Evolutionary conservation across 2,797 vertebrate species (phyloP), one percentile per base, ranked within the genome.

Genomic region (Phoeniculus purpureus): DNA sequence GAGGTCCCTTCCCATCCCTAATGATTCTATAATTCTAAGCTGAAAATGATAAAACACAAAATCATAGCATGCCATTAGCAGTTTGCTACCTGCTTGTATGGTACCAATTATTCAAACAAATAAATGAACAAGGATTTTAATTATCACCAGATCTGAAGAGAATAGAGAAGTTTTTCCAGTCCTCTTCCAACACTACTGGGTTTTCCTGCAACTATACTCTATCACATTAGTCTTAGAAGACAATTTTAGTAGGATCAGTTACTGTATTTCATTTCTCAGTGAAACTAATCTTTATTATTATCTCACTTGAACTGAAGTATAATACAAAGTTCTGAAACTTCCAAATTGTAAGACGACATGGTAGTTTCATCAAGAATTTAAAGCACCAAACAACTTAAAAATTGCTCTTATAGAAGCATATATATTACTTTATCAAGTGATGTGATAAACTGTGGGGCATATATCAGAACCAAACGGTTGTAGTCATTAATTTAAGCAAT

Each of bases 401-500:
- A 95, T 95, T 37, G 96, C 82, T 94, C 86, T 92, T 55, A 83
- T 32, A 90, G 94, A 95, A 83, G 55, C 83, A 95, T 96, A 79
- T 84, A 95, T 89, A 93, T 95, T 97, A 96, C 95, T 97, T 97
- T 97, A 97, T 96, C 96, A 96, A 97, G 94, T 94, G 91, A 97
- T 96, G 91, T 47, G 66, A 97, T 96, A 97, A 97, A 94, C 95
- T 96, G 93, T 96, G 84, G 93, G 94, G 95, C 94, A 97, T 97
- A 94, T 96, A 97, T 97, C 95, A 97, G 95, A 92, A 97, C 90
- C 97, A 97, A 98, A 97, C 93, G 91, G 97, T 94, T 96, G 95
- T 82, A 97, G 95, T 95, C 95, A 97, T 97, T 98, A 97, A 97
- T 97, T 97, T 97, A 96, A 95, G 94, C 91, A 97, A 98, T 97